Conservation (phyloP, 35 echinoderm and acorn worm genomes). For the Apostichopus parvimensis region DNA sequence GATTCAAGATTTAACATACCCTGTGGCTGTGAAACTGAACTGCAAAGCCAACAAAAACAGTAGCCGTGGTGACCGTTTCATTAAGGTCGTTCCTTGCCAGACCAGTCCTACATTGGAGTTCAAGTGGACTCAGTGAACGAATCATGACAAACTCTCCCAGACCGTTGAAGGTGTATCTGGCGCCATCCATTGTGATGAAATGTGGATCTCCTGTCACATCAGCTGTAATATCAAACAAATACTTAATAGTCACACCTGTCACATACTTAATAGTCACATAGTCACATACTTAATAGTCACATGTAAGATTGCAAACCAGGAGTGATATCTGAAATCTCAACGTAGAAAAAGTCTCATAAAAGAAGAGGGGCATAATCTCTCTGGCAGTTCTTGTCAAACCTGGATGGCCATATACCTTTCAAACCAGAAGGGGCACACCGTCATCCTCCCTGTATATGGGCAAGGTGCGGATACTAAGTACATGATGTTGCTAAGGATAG, state of each 20-base stretch:
- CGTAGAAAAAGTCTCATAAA: no score
- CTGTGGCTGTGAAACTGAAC: slow-evolving; percentile 6
- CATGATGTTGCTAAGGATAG: no score
- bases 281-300: no score
- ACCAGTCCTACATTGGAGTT: slow-evolving; percentile 43
- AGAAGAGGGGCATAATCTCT: no score
- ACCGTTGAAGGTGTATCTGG: slow-evolving; percentile 64
- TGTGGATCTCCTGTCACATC: slow-evolving; percentile 66
- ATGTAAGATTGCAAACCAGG: no score
- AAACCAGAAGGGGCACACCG: no score
- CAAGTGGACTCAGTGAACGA: neutral
- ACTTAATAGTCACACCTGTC: neutral
- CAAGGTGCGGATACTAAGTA: no score
- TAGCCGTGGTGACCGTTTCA: neutral
- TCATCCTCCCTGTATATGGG: no score
- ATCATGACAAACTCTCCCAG: slow-evolving; percentile 65
- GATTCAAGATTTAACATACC: neutral
- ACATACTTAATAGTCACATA: no score
- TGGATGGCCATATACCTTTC: no score
- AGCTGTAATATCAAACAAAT: slow-evolving; percentile 19
- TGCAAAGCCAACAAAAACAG: slow-evolving; percentile 46
- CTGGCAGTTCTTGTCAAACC: no score
- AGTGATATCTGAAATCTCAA: no score
- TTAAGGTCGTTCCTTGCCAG: neutral
- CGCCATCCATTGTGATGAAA: slow-evolving; percentile 58